Base-by-base conservation (phyloP, 2,797 vertebrate species). In the Anguilla marmorata region DNA sequence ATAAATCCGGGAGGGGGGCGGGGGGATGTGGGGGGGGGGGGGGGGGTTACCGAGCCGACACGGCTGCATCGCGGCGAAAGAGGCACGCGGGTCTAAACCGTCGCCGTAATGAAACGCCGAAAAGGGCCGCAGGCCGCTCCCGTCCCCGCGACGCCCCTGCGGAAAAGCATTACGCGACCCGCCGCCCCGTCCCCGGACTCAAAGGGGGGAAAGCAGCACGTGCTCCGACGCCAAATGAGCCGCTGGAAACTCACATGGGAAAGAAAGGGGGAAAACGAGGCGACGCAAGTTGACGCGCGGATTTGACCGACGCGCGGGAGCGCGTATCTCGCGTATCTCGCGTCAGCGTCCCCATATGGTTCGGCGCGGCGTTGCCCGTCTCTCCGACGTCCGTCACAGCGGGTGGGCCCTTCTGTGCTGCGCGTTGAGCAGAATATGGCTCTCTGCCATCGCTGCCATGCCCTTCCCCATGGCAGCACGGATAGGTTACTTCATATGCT, bases 321-420 rank as follows among this genome's bases (percentile, higher is more conserved):
- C 6, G 33, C 86, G 89, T 88, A 84, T 76, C 86, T 91, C 6
- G 33, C 86, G 89, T 88, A 84, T 76, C 86, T 91, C 88, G 89
- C 83, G 27, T 4, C 87, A 82, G 88, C 83, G 37, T 84, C 87
- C 88, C 90, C 86, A 72, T 89, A 89, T 90, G 87, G 72, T 86
- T 56, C 21, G 30, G 2, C 41, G 33, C 74, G 86, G 88, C 85
- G 16, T 85, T 85, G 63, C 80, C 76, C 66, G 85, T 87, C 72
- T 83, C 85, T 80, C 74, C 76, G 74, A 90, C 50, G 63, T 91
- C 83, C 88, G 88, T 90, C 90, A 89, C 82, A 24, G 33, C 33
- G 50, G 89, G 76, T 0, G 88, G n/a, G 85, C 69, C 52, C 33
- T 56, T 37, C 30, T 87, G 84, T n/a, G 86, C 80, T 60, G 87